These are phyloP conservation scores for Aricia agestis DNA, from an alignment of 1,140 invertebrate genomes.

Conservation along the genomic window DNA sequence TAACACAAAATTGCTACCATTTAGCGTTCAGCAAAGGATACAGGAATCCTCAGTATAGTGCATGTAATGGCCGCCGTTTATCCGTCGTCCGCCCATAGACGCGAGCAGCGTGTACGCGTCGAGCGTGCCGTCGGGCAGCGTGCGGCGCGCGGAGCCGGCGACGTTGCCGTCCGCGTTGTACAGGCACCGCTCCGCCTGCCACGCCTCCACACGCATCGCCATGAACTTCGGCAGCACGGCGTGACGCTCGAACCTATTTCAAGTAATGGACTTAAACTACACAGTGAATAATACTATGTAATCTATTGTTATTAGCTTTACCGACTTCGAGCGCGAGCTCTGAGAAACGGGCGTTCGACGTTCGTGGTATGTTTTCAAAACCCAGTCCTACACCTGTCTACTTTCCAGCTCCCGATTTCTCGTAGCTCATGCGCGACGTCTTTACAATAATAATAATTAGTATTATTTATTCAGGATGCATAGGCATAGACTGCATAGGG, in stretches of 20 bases:
- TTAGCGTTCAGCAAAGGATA: constrained; percentile 81
- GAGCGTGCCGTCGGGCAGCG: constrained; percentile 79
- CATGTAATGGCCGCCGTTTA: constrained; percentile 80
- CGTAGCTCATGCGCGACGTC: too few relatives aligned
- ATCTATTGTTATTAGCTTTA: too few relatives aligned
- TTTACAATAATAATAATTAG: too few relatives aligned
- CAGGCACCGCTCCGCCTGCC: constrained; percentile 85
- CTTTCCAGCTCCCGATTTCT: too few relatives aligned
- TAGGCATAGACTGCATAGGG: too few relatives aligned
- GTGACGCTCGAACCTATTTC: constrained; percentile 86
- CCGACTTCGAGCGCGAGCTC: too few relatives aligned
- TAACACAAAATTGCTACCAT: too few relatives aligned
- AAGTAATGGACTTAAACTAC: background rate
- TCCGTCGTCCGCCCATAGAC: constrained; percentile 89
- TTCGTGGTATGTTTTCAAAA: too few relatives aligned
- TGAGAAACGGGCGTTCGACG: too few relatives aligned
- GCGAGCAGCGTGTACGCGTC: constrained; percentile 92
- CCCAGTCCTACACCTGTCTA: too few relatives aligned
- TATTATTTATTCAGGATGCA: too few relatives aligned
- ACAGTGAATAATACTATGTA: too few relatives aligned
- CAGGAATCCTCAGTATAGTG: constrained; percentile 94
- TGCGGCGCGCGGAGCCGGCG: constrained; percentile 88
- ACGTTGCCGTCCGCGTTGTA: constrained; percentile 92
- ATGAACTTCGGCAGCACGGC: constrained; percentile 93
- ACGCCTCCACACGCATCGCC: constrained; percentile 89